Evolutionary conservation across 2,888 invertebrate genomes (phyloP).

Genomic region (Ophraella communa): DNA sequence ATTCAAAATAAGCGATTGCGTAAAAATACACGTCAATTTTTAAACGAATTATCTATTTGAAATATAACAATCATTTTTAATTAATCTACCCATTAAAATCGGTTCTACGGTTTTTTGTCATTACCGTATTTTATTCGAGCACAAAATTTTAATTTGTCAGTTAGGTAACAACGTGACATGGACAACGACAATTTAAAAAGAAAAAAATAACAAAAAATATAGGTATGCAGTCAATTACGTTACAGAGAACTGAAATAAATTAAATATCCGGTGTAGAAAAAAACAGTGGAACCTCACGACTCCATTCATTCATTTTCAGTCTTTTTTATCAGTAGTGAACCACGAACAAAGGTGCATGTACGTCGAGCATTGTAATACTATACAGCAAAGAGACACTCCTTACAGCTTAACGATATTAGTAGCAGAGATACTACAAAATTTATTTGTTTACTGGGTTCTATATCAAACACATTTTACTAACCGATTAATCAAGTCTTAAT

Average conservation of each 20-base stretch:
- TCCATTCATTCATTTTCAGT: conserved; percentile 21
- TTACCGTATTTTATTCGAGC: background rate
- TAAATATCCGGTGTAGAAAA: conserved; percentile 21
- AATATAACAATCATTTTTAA: background rate
- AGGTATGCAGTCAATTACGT: conserved; percentile 16
- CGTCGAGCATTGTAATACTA: conserved; percentile 8
- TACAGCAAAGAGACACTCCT: conserved; percentile 20
- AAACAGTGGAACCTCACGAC: conserved; percentile 18
- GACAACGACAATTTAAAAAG: background rate
- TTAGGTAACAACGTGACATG: conserved; percentile 5
- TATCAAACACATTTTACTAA: too few species aligned
- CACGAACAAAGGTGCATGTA: conserved; percentile 14
- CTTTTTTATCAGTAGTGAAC: conserved; percentile 11
- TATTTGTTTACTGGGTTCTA: too few species aligned
- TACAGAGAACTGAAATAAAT: conserved; percentile 15
- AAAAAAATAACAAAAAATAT: conserved; percentile 8
- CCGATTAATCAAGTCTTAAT: too few species aligned
- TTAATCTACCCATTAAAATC: background rate
- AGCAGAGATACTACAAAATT: background rate
- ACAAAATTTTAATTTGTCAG: conserved; percentile 12
- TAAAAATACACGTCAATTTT: background rate
- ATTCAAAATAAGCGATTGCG: too few species aligned
- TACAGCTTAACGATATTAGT: conserved; percentile 10
- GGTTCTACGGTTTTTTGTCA: background rate
- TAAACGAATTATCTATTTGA: background rate